Conservation (phyloP, 2,113 vertebrate genomes). For the Jacana jacana region DNA sequence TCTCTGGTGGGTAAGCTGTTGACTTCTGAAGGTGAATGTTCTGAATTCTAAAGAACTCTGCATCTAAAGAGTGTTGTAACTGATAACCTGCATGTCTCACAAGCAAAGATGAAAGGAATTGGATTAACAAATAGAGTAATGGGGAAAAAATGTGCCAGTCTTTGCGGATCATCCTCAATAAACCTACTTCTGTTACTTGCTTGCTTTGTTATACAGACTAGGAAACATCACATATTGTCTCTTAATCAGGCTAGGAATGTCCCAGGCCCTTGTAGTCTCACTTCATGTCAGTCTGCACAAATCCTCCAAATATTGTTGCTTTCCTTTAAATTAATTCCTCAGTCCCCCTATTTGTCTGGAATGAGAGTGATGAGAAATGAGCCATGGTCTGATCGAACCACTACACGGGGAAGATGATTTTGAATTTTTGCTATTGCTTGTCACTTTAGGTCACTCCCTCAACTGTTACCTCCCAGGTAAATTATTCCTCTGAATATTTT, state of each 20-base stretch:
- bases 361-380: background rate
- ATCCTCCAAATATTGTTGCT: background rate
- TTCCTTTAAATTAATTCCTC: background rate
- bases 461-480: background rate
- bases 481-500: background rate
- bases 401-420: background rate
- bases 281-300: background rate
- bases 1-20: background rate
- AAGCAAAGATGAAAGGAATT: background rate
- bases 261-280: background rate
- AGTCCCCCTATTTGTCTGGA: background rate
- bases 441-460: background rate
- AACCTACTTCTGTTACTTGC: background rate
- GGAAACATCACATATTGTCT: background rate
- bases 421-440: background rate
- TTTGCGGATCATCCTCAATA: background rate
- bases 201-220: background rate
- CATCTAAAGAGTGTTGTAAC: background rate
- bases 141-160: background rate
- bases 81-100: background rate
- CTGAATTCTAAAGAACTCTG: background rate
- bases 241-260: background rate
- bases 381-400: background rate
- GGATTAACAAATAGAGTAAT: background rate
- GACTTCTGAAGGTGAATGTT: background rate